Evolutionary conservation across 2,888 invertebrate species (phyloP).

Genomic region (Acanthoscelides obtectus): DNA sequence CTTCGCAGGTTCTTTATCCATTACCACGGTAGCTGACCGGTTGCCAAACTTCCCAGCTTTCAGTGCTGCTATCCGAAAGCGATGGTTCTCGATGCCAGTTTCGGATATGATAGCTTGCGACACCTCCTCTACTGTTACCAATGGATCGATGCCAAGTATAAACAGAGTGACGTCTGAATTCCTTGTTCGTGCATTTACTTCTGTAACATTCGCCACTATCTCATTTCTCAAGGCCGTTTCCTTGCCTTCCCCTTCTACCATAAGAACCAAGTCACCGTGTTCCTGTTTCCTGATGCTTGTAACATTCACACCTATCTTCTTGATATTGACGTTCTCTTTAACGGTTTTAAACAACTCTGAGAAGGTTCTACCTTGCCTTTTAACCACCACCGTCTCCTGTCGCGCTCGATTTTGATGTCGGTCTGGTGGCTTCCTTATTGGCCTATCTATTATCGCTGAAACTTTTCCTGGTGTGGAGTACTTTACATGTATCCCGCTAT

Average conservation of each 20-base stretch:
- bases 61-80: background rate
- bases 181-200: background rate
- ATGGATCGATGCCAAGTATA: background rate
- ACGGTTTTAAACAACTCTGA: background rate
- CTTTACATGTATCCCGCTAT: background rate
- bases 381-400: background rate
- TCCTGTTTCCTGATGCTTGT: no score
- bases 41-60: background rate
- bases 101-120: background rate
- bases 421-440: background rate
- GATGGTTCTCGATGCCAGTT: background rate
- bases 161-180: background rate
- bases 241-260: background rate
- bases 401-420: background rate
- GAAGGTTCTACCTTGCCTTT: background rate
- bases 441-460: background rate
- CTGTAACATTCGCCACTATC: background rate
- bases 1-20: slow-evolving; percentile 1
- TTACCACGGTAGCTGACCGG: slow-evolving; percentile 2
- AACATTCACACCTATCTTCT: no score
- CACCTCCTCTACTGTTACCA: background rate
- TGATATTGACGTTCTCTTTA: background rate
- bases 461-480: background rate
- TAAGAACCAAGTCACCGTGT: background rate
- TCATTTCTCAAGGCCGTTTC: background rate